These are phyloP conservation scores for Gymnobelideus leadbeateri DNA, from an alignment of 2,113 vertebrate genomes.

Conservation along the genomic window DNA sequence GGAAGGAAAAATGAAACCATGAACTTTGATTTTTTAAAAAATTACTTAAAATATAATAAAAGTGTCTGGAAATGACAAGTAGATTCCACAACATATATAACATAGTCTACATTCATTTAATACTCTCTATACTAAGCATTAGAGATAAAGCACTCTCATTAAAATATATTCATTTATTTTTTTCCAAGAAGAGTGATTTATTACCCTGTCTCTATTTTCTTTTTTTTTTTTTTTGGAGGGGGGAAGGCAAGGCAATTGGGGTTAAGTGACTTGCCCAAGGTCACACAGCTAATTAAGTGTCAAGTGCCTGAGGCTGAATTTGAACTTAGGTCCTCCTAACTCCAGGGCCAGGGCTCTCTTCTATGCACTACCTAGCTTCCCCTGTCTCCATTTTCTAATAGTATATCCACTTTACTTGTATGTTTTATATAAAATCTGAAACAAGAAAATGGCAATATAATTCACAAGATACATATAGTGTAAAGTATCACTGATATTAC, in stretches of 20 bases:
- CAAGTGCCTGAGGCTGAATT: too few relatives aligned
- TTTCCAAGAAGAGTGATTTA: constrained; percentile 27
- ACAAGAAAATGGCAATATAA: neutral
- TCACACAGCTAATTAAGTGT: too few relatives aligned
- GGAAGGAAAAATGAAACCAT: neutral
- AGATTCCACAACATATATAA: neutral
- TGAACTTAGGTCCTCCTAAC: too few relatives aligned
- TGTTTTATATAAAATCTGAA: neutral
- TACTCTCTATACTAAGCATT: neutral
- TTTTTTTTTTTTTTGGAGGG: too few relatives aligned
- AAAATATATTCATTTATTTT: constrained; percentile 32
- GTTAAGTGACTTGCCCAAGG: too few relatives aligned
- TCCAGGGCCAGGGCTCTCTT: too few relatives aligned
- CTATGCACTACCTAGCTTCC: too few relatives aligned
- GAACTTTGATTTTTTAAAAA: neutral
- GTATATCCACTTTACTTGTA: neutral
- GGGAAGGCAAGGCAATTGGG: too few relatives aligned
- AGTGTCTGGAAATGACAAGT: constrained; percentile 5
- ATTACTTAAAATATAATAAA: constrained; percentile 10
- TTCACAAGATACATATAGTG: neutral
- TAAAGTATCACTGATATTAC: neutral
- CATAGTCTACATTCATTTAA: neutral
- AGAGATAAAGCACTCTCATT: constrained; percentile 5
- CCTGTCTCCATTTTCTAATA: neutral
- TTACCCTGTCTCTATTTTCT: too few relatives aligned